Conservation (phyloP, 2,113 vertebrate species). For the Apus apus region DNA sequence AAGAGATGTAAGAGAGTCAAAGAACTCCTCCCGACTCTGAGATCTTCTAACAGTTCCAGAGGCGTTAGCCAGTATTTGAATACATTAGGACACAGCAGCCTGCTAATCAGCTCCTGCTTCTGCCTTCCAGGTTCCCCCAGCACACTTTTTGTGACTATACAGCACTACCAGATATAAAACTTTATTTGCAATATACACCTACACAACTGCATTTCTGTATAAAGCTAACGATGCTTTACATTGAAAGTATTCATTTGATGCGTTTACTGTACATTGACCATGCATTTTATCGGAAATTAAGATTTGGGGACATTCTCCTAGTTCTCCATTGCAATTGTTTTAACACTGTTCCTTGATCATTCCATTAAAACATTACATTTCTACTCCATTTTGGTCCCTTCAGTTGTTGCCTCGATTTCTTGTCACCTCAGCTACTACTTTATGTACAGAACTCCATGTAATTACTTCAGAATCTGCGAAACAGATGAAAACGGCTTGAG, state of each 20-base stretch:
- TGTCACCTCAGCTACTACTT: background rate
- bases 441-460: rapidly evolving
- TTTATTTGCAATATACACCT: background rate
- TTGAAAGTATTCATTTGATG: background rate
- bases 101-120: background rate
- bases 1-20: background rate
- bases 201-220: background rate
- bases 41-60: background rate
- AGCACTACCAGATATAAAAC: background rate
- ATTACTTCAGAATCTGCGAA: rapidly evolving
- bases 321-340: background rate
- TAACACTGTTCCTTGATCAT: background rate
- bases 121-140: background rate
- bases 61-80: background rate
- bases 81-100: background rate
- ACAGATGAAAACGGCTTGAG: rapidly evolving
- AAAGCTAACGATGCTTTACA: background rate
- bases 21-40: background rate
- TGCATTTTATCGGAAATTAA: background rate
- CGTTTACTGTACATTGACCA: background rate
- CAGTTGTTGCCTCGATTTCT: background rate
- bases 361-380: background rate
- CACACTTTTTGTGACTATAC: background rate
- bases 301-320: background rate
- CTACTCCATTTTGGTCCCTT: background rate